A percentile compares a stretch with the other conserved stretches of the same genome.
Evolutionary conservation across 1,140 invertebrate species (phyloP).

Genomic region (Leptopilina clavipes): DNA sequence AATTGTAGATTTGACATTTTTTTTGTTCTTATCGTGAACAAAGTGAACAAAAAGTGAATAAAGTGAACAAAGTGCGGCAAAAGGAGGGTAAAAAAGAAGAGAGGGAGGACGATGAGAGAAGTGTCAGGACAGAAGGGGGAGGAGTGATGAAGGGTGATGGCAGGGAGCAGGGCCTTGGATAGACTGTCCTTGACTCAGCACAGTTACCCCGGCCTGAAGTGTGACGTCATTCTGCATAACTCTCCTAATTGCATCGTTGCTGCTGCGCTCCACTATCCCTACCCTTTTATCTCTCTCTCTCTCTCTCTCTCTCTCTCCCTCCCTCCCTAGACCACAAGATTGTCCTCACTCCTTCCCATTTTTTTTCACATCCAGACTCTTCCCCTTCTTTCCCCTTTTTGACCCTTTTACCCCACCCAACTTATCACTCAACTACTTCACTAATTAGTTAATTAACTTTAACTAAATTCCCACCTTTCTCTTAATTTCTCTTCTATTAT

Average conservation of each 20-base stretch:
- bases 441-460: background rate
- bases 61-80: background rate
- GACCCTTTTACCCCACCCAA: background rate
- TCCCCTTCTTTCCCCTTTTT: slow-evolving; percentile 38
- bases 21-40: background rate
- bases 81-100: background rate
- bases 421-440: background rate
- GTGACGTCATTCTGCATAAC: slow-evolving; percentile 76
- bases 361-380: too few species aligned
- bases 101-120: slow-evolving; percentile 50
- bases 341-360: slow-evolving; percentile 36
- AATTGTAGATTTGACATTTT: background rate
- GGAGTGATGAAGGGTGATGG: slow-evolving; percentile 48
- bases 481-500: background rate
- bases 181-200: slow-evolving; percentile 74
- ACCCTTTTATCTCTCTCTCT: slow-evolving; percentile 45
- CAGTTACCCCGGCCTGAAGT: slow-evolving; percentile 73
- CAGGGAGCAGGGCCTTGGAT: slow-evolving; percentile 69
- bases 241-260: slow-evolving; percentile 74
- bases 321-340: background rate
- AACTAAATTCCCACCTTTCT: background rate
- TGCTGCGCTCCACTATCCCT: slow-evolving; percentile 37
- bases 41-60: too few species aligned
- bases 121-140: slow-evolving; percentile 43
- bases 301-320: slow-evolving; percentile 41